phyloP scores from a whole-genome alignment of 1,140 invertebrate genomes.

The Aethina tumida region DNA sequence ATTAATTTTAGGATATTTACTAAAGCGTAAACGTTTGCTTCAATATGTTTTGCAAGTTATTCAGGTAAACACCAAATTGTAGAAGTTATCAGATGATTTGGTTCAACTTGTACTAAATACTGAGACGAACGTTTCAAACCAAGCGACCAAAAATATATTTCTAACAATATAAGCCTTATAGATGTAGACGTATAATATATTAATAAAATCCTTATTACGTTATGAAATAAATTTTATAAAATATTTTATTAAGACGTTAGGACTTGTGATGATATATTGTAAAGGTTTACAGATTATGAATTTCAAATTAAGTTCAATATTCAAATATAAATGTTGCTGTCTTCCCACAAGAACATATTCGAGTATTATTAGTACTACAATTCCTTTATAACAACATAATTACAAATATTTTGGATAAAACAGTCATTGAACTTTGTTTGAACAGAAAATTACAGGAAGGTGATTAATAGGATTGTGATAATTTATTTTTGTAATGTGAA shows the following conservation, averaged over 20 bases:
- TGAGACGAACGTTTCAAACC: conserved; percentile 1
- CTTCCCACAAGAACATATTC: too few species aligned
- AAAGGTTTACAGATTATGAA: conserved; percentile 10
- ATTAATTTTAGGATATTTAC: conserved; percentile 1
- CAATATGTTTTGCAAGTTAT: neutral
- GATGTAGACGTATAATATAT: conserved; percentile 15
- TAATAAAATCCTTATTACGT: conserved; percentile 14
- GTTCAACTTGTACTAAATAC: neutral
- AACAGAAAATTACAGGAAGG: conserved; percentile 12
- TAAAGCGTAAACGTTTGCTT: neutral
- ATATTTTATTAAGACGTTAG: conserved; percentile 11
- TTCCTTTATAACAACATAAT: neutral
- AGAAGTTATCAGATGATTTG: too few species aligned
- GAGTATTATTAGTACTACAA: conserved; percentile 6
- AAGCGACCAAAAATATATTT: conserved; percentile 24
- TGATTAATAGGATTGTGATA: conserved; percentile 25
- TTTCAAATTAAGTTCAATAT: conserved; percentile 2
- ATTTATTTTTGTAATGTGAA: conserved; percentile 28
- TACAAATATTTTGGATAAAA: conserved; percentile 3
- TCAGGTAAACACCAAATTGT: neutral
- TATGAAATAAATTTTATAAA: conserved; percentile 18
- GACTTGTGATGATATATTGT: conserved; percentile 13
- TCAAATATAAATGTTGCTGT: neutral
- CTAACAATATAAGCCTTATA: conserved; percentile 22
- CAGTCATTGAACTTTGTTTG: conserved; percentile 8